Conservation (phyloP, 1,140 invertebrate species). For the Ephestia elutella region DNA sequence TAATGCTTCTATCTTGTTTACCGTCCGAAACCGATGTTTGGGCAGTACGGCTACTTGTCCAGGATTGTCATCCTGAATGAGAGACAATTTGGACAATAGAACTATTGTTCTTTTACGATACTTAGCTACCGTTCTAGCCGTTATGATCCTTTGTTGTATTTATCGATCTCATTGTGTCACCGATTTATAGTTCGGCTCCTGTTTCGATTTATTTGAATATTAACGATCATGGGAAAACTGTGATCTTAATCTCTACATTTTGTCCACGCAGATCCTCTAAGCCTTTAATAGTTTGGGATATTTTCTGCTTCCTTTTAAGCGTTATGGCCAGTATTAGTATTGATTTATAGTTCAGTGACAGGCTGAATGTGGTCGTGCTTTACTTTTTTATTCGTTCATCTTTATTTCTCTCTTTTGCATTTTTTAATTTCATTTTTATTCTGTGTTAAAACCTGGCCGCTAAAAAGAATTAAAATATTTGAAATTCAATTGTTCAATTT, state of each 20-base stretch:
- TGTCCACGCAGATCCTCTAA: neutral
- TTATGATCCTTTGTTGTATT: slow-evolving; percentile 43
- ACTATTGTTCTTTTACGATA: slow-evolving; percentile 52
- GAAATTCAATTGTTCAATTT: too few relatives aligned
- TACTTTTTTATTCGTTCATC: neutral
- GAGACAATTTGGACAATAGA: slow-evolving; percentile 46
- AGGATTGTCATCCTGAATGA: slow-evolving; percentile 28
- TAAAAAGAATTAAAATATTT: too few relatives aligned
- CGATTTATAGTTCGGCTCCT: slow-evolving; percentile 57
- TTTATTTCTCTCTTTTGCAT: neutral
- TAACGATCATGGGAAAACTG: slow-evolving; percentile 53
- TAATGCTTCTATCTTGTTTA: slow-evolving; percentile 50
- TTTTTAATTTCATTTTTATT: neutral
- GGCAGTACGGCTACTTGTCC: slow-evolving; percentile 22
- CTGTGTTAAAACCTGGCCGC: too few relatives aligned
- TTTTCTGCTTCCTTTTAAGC: neutral
- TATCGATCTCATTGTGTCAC: slow-evolving; percentile 62
- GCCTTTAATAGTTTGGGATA: neutral
- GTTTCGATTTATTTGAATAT: slow-evolving; percentile 51
- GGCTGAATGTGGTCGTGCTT: neutral
- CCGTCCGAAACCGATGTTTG: slow-evolving; percentile 62
- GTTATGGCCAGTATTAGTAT: neutral
- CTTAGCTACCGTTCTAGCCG: slow-evolving; percentile 62
- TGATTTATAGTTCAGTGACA: neutral
- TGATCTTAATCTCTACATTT: slow-evolving; percentile 1